These are phyloP conservation scores for Pegoplata infirma DNA, from an alignment of 2,888 invertebrate species.

Conservation along the genomic window DNA sequence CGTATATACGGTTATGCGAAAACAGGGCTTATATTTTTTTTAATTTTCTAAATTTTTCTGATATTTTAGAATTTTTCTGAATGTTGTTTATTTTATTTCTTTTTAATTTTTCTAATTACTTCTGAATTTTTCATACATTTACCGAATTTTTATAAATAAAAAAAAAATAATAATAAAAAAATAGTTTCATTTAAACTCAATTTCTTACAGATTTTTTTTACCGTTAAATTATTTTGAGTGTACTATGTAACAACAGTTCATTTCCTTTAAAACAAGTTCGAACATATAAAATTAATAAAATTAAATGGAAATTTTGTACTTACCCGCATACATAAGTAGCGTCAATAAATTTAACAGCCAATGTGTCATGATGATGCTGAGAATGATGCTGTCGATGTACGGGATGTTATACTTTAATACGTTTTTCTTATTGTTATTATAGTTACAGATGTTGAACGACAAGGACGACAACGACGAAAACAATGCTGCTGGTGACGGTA, in stretches of 20 bases:
- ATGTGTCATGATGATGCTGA: constrained; percentile 63
- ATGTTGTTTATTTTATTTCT: too few relatives aligned
- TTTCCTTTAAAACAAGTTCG: not conserved
- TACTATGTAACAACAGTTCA: not conserved
- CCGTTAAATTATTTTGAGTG: too few relatives aligned
- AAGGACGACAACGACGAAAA: not conserved
- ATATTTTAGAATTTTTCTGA: too few relatives aligned
- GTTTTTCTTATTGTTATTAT: constrained; percentile 20
- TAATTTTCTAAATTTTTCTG: too few relatives aligned
- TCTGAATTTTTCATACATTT: too few relatives aligned
- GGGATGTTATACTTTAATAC: constrained; percentile 19
- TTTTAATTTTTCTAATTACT: too few relatives aligned
- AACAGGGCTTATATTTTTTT: too few relatives aligned
- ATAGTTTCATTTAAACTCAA: too few relatives aligned
- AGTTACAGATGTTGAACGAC: constrained; percentile 28
- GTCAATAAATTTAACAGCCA: constrained; percentile 66
- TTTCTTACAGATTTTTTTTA: too few relatives aligned
- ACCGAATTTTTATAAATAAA: too few relatives aligned
- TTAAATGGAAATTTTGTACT: constrained; percentile 55
- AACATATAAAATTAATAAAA: constrained; percentile 40
- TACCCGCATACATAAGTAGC: constrained; percentile 64
- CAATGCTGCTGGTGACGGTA: not conserved
- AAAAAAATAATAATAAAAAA: too few relatives aligned
- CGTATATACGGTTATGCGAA: too few relatives aligned
- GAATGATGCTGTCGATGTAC: constrained; percentile 20